A percentile compares a stretch with the other conserved stretches of the same genome.
These are phyloP conservation scores for Chorisops tibialis DNA, from an alignment of 2,888 invertebrate species.

Conservation along the genomic window DNA sequence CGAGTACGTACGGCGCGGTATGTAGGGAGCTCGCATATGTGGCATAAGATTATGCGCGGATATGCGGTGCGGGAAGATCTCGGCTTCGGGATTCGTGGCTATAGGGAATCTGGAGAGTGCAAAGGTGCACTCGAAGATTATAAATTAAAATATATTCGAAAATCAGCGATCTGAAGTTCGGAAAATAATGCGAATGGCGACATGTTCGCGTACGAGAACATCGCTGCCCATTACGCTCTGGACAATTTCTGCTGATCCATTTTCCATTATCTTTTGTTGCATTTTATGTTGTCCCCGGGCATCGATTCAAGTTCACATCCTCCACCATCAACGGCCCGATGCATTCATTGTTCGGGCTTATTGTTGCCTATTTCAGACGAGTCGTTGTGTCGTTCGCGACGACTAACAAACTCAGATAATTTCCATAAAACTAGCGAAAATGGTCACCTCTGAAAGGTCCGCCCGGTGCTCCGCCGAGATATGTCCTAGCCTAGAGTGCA, in stretches of 20 bases:
- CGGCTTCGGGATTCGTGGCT: no score
- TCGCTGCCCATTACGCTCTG: background rate
- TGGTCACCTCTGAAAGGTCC: constrained; percentile 2
- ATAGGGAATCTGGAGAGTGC: no score
- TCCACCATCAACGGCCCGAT: no score
- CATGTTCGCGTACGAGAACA: constrained; percentile 1
- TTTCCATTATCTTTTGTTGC: constrained; percentile 15
- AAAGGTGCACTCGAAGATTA: background rate
- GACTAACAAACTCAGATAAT: constrained; percentile 4
- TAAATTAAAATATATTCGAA: constrained; percentile 12
- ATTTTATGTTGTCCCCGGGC: background rate
- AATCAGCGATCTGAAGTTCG: background rate
- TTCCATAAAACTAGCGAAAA: constrained; percentile 21
- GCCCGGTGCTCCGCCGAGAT: background rate
- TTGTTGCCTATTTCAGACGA: constrained; percentile 17
- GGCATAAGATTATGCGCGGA: no score
- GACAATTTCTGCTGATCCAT: constrained; percentile 5
- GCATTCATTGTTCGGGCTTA: background rate
- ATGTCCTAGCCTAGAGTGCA: background rate
- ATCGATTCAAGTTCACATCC: background rate
- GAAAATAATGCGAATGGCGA: background rate
- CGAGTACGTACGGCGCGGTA: no score
- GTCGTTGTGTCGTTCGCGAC: constrained; percentile 1
- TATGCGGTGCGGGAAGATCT: no score
- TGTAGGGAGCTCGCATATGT: no score